Conservation (phyloP, 2,113 vertebrate genomes). For the Spea bombifrons region DNA sequence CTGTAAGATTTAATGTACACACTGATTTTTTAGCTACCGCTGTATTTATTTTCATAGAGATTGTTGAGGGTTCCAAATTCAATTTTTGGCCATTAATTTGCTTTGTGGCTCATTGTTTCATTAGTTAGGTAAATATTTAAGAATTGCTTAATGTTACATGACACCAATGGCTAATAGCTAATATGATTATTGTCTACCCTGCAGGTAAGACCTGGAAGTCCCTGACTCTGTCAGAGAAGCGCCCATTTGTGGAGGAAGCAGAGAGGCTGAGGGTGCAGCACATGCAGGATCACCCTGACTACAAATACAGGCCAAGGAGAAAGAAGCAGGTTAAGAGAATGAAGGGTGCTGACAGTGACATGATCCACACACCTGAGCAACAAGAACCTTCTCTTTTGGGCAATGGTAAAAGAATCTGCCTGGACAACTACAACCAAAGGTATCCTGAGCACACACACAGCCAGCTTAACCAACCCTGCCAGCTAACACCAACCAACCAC, state of each 20-base stretch:
- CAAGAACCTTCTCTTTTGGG: slow-evolving; percentile 52
- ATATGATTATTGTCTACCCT: slow-evolving; percentile 22
- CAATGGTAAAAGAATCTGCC: slow-evolving; percentile 59
- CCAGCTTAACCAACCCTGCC: slow-evolving; percentile 50
- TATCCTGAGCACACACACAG: slow-evolving; percentile 65
- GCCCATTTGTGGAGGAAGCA: slow-evolving; percentile 93
- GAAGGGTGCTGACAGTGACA: slow-evolving; percentile 82
- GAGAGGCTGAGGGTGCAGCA: slow-evolving; percentile 91
- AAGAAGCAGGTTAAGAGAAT: slow-evolving; percentile 93
- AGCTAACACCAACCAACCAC: slow-evolving; percentile 61
- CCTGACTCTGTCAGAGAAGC: slow-evolving; percentile 82
- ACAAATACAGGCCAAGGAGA: slow-evolving; percentile 91
- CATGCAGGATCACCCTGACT: slow-evolving; percentile 96
- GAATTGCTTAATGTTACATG: too few relatives aligned
- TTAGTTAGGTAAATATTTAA: too few relatives aligned
- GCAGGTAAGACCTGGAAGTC: slow-evolving; percentile 94
- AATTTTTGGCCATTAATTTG: too few relatives aligned
- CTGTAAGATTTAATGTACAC: too few relatives aligned
- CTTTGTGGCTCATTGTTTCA: too few relatives aligned
- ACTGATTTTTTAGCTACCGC: too few relatives aligned
- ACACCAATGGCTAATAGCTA: too few relatives aligned
- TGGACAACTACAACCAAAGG: slow-evolving; percentile 67
- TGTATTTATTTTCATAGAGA: too few relatives aligned
- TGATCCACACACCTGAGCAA: slow-evolving; percentile 72
- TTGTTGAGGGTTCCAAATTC: too few relatives aligned